A percentile compares a stretch with the other conserved stretches of the same genome.
phyloP scores from a whole-genome alignment of 2,113 vertebrate genomes.

The Clupea harengus region DNA sequence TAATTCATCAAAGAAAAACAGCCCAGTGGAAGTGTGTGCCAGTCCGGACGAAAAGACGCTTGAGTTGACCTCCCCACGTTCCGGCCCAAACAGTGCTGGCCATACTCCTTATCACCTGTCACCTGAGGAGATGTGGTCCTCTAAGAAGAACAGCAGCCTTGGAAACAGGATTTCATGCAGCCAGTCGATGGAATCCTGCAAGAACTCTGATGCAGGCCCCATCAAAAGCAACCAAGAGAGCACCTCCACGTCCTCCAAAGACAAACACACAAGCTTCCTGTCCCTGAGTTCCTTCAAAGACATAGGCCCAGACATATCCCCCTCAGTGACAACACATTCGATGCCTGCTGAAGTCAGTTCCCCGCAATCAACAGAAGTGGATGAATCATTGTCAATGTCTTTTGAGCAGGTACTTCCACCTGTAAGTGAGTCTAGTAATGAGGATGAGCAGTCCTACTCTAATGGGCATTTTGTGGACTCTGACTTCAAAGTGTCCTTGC shows the following conservation, averaged over 20 bases:
- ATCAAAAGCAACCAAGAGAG: slow-evolving; percentile 56
- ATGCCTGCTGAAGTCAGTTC: slow-evolving; percentile 82
- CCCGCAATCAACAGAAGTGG: slow-evolving; percentile 83
- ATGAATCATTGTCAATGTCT: slow-evolving; percentile 82
- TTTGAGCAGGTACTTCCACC: slow-evolving; percentile 81
- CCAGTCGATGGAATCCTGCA: slow-evolving; percentile 43
- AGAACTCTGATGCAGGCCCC: slow-evolving; percentile 49
- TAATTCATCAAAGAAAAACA: slow-evolving; percentile 50
- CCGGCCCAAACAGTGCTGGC: slow-evolving; percentile 58
- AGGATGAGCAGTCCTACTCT: slow-evolving; percentile 39
- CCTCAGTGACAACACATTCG: slow-evolving; percentile 78
- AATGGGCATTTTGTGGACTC: slow-evolving; percentile 55
- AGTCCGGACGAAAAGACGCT: slow-evolving; percentile 74
- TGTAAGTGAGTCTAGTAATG: slow-evolving; percentile 65
- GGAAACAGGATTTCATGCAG: slow-evolving; percentile 47
- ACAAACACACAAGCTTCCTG: slow-evolving; percentile 68
- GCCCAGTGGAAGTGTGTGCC: slow-evolving; percentile 63
- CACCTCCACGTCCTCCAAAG: slow-evolving; percentile 56
- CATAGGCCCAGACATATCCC: slow-evolving; percentile 67
- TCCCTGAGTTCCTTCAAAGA: slow-evolving; percentile 79
- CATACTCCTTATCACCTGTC: slow-evolving; percentile 73
- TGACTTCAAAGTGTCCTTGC: slow-evolving; percentile 68
- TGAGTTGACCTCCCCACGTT: slow-evolving; percentile 68
- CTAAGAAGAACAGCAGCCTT: slow-evolving; percentile 55
- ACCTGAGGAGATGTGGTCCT: slow-evolving; percentile 49